These are phyloP conservation scores for Struthidea cinerea DNA, from an alignment of 2,113 vertebrate species.

Conservation along the genomic window DNA sequence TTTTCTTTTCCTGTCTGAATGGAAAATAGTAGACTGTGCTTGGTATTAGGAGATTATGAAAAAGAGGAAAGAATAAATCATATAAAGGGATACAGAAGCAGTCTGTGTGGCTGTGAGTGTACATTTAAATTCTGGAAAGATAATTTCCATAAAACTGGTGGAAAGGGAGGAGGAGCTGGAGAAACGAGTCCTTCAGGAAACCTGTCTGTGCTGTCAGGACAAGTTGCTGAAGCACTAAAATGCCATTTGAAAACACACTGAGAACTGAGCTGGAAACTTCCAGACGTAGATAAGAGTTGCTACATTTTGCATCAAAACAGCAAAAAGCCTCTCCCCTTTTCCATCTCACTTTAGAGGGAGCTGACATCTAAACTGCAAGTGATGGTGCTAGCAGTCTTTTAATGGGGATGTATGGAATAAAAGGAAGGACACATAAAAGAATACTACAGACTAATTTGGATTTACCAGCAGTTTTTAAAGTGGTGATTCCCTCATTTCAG, in stretches of 20 bases:
- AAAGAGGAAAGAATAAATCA: not conserved
- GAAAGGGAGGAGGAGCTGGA: not conserved
- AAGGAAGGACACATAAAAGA: not conserved
- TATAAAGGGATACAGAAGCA: not conserved
- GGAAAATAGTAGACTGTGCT: not conserved
- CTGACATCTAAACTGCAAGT: not conserved
- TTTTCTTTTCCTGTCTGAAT: not conserved
- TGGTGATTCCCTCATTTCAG: slow-evolving; percentile 1
- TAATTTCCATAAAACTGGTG: not conserved
- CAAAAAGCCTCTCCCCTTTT: not conserved
- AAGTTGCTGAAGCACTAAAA: not conserved
- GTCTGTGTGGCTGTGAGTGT: not conserved
- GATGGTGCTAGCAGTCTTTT: not conserved
- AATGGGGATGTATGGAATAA: not conserved
- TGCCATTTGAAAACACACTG: not conserved
- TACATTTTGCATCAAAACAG: not conserved
- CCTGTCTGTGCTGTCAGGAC: not conserved
- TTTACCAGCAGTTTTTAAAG: not conserved
- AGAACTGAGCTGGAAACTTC: not conserved
- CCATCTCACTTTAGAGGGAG: not conserved
- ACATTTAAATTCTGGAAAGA: not conserved
- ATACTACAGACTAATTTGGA: not conserved
- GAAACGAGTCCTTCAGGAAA: not conserved
- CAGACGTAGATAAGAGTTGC: not conserved
- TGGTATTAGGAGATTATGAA: not conserved